A percentile compares a stretch with the other conserved stretches of the same genome.
phyloP scores from a whole-genome alignment of 2,113 vertebrate genomes.

The Acanthochromis polyacanthus region DNA sequence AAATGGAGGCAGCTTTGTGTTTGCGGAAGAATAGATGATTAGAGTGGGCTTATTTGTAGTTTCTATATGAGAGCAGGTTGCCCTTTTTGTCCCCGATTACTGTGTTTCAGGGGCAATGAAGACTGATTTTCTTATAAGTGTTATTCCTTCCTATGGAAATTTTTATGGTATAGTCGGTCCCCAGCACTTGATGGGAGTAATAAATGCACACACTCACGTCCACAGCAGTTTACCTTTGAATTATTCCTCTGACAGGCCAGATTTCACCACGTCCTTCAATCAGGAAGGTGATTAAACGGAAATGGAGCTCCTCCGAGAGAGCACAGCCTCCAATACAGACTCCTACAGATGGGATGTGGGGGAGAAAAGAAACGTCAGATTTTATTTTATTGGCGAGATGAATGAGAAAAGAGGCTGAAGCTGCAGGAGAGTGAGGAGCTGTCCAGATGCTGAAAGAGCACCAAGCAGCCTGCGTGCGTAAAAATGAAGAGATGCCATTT shows the following conservation, averaged over 20 bases:
- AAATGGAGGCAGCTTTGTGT: background rate
- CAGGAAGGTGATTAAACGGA: constrained; percentile 14
- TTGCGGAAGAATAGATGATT: background rate
- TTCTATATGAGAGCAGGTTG: background rate
- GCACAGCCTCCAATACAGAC: background rate
- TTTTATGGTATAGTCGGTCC: constrained; percentile 13
- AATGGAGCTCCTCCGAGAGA: constrained; percentile 29
- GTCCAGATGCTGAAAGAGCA: constrained; percentile 80
- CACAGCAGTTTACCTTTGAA: constrained; percentile 30
- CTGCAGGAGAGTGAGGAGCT: constrained; percentile 71
- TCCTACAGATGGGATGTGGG: constrained; percentile 1
- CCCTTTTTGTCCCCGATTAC: background rate
- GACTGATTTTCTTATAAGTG: background rate
- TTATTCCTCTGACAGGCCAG: constrained; percentile 15
- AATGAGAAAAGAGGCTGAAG: constrained; percentile 29
- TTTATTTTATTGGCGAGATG: constrained; percentile 17
- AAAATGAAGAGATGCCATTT: constrained; percentile 25
- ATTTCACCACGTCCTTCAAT: constrained; percentile 26
- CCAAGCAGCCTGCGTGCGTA: constrained; percentile 44
- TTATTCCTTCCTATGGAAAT: background rate
- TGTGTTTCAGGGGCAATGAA: constrained; percentile 7
- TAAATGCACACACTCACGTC: background rate
- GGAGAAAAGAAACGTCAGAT: background rate
- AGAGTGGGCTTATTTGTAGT: background rate
- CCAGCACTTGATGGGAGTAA: background rate